Percentiles rank a stretch among this genome's conserved stretches.
Conservation (phyloP, 1,140 invertebrate genomes). For the Cotesia vestalis region DNA sequence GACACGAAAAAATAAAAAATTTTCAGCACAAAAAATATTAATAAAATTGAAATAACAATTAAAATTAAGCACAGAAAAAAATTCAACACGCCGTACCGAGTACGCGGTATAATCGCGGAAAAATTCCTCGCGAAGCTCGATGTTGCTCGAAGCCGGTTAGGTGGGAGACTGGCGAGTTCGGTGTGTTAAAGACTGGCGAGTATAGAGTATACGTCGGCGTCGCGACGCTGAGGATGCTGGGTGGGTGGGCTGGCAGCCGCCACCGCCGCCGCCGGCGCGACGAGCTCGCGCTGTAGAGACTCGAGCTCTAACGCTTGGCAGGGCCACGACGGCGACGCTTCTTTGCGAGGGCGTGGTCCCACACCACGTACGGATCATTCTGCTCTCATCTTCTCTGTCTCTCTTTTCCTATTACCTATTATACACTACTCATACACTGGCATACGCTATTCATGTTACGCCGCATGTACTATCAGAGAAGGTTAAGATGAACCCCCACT, state of each 20-base stretch:
- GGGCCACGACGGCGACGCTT: conserved; percentile 41
- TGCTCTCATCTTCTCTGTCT: no score
- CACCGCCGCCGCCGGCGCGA: conserved; percentile 34
- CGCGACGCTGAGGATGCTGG: conserved; percentile 48
- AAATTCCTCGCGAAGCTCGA: neutral
- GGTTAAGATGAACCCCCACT: no score
- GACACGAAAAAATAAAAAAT: neutral
- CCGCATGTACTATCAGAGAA: no score
- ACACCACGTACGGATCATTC: conserved; percentile 1
- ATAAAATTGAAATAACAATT: neutral
- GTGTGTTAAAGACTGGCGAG: conserved; percentile 24
- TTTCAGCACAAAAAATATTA: neutral
- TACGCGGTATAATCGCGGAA: conserved; percentile 2
- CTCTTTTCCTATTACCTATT: no score
- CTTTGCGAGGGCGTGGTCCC: conserved; percentile 57
- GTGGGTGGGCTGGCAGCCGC: conserved; percentile 39
- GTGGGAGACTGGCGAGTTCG: conserved; percentile 41
- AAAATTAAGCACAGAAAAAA: conserved; percentile 15
- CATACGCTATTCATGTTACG: no score
- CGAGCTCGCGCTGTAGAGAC: conserved; percentile 26
- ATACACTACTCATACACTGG: neutral
- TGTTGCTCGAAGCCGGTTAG: conserved; percentile 35
- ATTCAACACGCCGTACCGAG: neutral
- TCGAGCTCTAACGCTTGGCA: conserved; percentile 29
- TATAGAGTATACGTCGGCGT: conserved; percentile 41